Percentiles rank a stretch among this genome's conserved stretches.
These are phyloP conservation scores for Lepidothrix coronata DNA, from an alignment of 2,113 vertebrate genomes.

Conservation along the genomic window DNA sequence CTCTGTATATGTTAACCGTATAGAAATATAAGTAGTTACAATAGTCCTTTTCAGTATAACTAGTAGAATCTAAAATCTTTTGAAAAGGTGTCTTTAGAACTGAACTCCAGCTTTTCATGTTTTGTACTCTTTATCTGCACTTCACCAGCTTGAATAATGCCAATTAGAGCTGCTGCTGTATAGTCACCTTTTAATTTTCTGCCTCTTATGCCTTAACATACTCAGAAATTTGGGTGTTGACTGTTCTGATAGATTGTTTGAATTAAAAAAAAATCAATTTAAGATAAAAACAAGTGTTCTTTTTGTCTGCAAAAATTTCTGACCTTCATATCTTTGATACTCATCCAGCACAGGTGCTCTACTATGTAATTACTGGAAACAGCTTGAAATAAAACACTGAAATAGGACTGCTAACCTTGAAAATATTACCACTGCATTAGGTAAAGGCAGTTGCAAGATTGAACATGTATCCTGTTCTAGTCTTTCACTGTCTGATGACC, in stretches of 20 bases:
- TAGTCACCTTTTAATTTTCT: conserved; percentile 32
- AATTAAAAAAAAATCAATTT: not conserved
- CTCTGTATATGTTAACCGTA: not conserved
- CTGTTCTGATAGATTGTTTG: not conserved
- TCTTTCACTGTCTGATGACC: not conserved
- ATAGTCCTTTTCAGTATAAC: not conserved
- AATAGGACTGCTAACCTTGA: not conserved
- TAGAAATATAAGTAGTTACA: not conserved
- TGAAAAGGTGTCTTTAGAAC: not conserved
- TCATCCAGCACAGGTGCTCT: conserved; percentile 5
- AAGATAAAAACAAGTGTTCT: not conserved
- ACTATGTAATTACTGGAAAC: conserved; percentile 13
- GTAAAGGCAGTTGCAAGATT: not conserved
- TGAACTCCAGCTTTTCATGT: not conserved
- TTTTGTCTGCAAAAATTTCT: not conserved
- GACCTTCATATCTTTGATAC: not conserved
- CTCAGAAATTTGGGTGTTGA: not conserved
- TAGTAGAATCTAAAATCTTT: not conserved
- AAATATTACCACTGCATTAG: not conserved
- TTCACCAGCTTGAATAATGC: not conserved
- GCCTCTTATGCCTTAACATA: not conserved
- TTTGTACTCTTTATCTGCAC: not conserved
- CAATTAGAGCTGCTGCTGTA: not conserved
- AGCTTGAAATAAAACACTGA: conserved; percentile 19
- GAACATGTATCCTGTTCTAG: not conserved